Evolutionary conservation across 37 sponge, comb jelly and placozoan species (phyloP), one percentile per base, ranked within the genome.

Genomic region (Dysidea cf. avara): DNA sequence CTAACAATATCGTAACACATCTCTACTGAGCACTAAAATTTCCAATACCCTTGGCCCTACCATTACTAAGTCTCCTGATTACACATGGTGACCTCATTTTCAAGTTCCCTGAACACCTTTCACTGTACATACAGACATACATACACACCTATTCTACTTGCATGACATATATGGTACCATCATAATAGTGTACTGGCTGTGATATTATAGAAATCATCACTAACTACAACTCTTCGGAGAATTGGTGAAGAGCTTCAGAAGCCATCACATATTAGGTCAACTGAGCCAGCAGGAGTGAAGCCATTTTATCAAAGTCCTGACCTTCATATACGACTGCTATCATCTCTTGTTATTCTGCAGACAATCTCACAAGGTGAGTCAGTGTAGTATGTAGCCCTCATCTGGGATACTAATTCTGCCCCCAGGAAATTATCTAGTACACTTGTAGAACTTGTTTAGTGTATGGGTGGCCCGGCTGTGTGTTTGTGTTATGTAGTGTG

Each of bases 291-390:
- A 63, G 64, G 4, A 18, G 21, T 1, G 64, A n/a, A 21, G n/a
- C n/a, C 12, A 2, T 25, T 50, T 31, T 52, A 48, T 51, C 12
- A 6, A 2, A 50, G 69, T 7, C 26, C 7, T 1, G 69, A 69
- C 21, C 53, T 69, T 24, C 53, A 48, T 31, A 69, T 51, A 16
- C 69, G 69, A 30, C 1, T 69, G 2, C 64, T 74, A 4, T 74
- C 75, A 0, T 46, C 32, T 26, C 63, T 74, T 0, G 18, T 74
- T 28, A 38, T 26, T 16, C 47, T 74, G 33, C 33, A 39, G 18
- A 74, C 75, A 49, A 18, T 74, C 49, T 61, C 75, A 69, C 69
- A 69, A 48, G 69, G 69, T 69, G 14, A 4, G 47, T 2, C 3
- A 2, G 28, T 16, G 62, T 14, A 29, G n/a, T 61, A 61, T 3